phyloP scores from a whole-genome alignment of 64 coral and sea anemone genomes.

The Platygyra sinensis region DNA sequence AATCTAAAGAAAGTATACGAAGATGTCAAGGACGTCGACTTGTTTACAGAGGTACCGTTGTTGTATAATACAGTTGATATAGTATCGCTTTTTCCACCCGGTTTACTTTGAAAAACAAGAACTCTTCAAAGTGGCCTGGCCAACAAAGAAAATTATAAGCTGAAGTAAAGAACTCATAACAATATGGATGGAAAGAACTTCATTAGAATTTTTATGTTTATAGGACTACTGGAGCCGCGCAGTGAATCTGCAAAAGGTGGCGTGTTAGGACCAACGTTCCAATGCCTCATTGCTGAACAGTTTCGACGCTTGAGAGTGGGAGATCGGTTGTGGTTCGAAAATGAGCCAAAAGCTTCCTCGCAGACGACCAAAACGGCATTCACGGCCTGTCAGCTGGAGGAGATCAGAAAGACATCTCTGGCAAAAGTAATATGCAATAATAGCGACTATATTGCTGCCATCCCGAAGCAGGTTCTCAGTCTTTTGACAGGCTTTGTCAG shows the following conservation, averaged over 20 bases:
- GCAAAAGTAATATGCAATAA: slow-evolving; percentile 55
- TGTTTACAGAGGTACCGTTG: slow-evolving; percentile 58
- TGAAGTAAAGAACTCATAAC: neutral
- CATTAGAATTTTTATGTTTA: neutral
- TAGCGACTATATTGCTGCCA: neutral
- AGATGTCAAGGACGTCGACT: slow-evolving; percentile 45
- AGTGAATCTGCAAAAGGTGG: neutral
- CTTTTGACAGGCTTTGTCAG: neutral
- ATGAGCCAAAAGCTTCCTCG: neutral
- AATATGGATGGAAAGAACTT: neutral
- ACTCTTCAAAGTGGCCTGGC: neutral
- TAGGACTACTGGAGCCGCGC: neutral
- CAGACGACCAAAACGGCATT: slow-evolving; percentile 8
- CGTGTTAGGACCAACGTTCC: slow-evolving; percentile 43
- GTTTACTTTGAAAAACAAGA: slow-evolving; percentile 8
- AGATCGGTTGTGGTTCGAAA: slow-evolving; percentile 67
- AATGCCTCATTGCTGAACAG: slow-evolving; percentile 47
- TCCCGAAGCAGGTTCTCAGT: neutral
- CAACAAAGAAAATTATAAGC: neutral
- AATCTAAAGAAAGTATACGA: slow-evolving; percentile 19
- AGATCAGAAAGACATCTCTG: slow-evolving; percentile 7
- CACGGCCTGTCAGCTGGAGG: neutral
- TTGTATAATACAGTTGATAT: neutral
- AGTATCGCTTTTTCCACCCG: neutral
- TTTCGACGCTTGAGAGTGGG: slow-evolving; percentile 41